Percentiles rank a stretch among this genome's conserved stretches.
phyloP scores from a whole-genome alignment of 2,797 vertebrate species.

The Rhinichthys osculus region DNA sequence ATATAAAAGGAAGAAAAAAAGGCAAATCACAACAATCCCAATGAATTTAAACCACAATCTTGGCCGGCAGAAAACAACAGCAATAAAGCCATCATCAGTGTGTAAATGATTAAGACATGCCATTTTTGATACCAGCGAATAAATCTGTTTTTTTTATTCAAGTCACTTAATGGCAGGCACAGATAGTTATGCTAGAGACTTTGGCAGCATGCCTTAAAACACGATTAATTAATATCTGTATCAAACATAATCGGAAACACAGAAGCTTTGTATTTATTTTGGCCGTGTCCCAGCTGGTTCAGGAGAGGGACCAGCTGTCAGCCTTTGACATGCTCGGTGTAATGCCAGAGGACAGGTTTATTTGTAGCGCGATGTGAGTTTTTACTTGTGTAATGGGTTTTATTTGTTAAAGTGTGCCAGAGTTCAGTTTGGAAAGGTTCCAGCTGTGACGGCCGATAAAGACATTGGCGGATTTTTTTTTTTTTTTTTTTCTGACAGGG shows the following conservation, averaged over 20 bases:
- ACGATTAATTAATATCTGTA: conserved; percentile 71
- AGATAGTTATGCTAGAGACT: conserved; percentile 63
- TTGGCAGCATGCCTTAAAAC: conserved; percentile 65
- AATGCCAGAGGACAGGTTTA: neutral
- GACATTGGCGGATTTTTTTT: conserved; percentile 34
- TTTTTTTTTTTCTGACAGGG: conserved; percentile 68
- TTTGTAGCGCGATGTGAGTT: neutral
- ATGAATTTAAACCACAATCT: conserved; percentile 49
- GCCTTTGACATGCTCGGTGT: neutral
- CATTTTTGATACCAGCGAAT: conserved; percentile 68
- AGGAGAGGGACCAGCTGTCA: neutral
- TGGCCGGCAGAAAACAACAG: conserved; percentile 45
- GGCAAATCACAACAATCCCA: conserved; percentile 10
- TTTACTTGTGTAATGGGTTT: conserved; percentile 20
- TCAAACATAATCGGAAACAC: conserved; percentile 62
- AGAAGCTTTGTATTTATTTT: conserved; percentile 53
- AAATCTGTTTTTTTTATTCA: conserved; percentile 64
- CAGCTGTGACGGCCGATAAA: conserved; percentile 72
- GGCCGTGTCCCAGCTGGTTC: conserved; percentile 60
- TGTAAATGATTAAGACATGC: conserved; percentile 61
- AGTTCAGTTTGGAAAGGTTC: conserved; percentile 71
- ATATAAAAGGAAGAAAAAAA: neutral
- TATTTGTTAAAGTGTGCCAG: conserved; percentile 43
- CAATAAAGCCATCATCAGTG: conserved; percentile 65
- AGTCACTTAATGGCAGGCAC: conserved; percentile 49